Evolutionary conservation across 2,888 invertebrate species (phyloP).

Genomic region (Eristalis pertinax): DNA sequence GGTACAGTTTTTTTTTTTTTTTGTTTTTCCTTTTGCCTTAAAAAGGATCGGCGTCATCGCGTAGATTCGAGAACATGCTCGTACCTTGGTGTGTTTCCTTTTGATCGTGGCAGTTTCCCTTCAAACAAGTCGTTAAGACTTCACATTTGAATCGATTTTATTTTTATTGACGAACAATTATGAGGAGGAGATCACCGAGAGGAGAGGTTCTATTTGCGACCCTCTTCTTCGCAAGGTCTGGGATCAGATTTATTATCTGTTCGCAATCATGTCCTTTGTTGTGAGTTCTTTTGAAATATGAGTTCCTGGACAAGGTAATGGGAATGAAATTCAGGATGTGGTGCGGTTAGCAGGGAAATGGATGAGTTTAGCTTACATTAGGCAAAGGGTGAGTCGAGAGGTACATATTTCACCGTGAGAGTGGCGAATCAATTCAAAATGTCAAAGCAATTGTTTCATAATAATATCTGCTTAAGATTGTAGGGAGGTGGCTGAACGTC

Average conservation of each 20-base stretch:
- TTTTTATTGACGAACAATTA: conserved; percentile 16
- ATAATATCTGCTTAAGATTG: no score
- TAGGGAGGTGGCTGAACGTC: no score
- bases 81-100: background rate
- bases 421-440: background rate
- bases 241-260: background rate
- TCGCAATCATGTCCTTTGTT: background rate
- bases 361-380: background rate
- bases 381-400: no score
- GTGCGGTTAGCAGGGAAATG: background rate
- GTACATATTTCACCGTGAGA: background rate
- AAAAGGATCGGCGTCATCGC: background rate
- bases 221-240: background rate
- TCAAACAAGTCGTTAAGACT: conserved; percentile 18
- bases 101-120: background rate
- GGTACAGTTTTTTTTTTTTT: background rate
- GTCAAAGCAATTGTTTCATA: background rate
- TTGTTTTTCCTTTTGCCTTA: background rate
- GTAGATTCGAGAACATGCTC: background rate
- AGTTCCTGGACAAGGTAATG: background rate
- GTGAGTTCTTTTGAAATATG: background rate
- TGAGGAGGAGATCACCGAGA: background rate
- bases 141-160: conserved; percentile 12
- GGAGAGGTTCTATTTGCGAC: background rate
- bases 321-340: background rate